These are phyloP conservation scores for Tachysurus fulvidraco DNA, from an alignment of 2,113 vertebrate genomes.

Conservation along the genomic window DNA sequence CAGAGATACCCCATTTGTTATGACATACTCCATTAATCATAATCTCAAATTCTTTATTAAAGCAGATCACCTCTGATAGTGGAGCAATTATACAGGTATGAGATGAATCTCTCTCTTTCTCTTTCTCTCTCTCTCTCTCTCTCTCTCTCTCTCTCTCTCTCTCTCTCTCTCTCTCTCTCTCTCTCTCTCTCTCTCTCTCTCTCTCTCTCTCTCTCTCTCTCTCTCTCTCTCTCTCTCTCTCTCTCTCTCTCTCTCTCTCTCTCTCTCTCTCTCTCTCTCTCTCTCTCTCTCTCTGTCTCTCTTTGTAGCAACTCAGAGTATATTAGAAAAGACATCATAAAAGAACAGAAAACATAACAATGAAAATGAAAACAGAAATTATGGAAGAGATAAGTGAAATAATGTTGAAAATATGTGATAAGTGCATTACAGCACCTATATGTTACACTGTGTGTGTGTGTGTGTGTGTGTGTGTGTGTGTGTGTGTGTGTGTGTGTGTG, in stretches of 20 bases:
- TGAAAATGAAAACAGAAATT: neutral
- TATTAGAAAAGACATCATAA: neutral
- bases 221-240: neutral
- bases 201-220: conserved; percentile 1
- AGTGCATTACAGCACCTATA: neutral
- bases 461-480: neutral
- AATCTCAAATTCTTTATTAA: neutral
- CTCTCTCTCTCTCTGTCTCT: neutral
- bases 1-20: neutral
- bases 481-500: too few relatives aligned
- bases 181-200: neutral
- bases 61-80: neutral
- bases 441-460: neutral
- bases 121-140: neutral
- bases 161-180: conserved; percentile 1
- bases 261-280: neutral
- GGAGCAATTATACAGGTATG: neutral
- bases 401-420: neutral
- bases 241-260: neutral
- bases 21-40: neutral
- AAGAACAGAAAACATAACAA: neutral
- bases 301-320: neutral
- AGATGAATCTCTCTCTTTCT: neutral
- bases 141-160: neutral
- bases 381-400: neutral